Evolutionary conservation across 2,888 invertebrate genomes (phyloP), one percentile per base, ranked within the genome.

Genomic region (Choristoneura rosaceana): DNA sequence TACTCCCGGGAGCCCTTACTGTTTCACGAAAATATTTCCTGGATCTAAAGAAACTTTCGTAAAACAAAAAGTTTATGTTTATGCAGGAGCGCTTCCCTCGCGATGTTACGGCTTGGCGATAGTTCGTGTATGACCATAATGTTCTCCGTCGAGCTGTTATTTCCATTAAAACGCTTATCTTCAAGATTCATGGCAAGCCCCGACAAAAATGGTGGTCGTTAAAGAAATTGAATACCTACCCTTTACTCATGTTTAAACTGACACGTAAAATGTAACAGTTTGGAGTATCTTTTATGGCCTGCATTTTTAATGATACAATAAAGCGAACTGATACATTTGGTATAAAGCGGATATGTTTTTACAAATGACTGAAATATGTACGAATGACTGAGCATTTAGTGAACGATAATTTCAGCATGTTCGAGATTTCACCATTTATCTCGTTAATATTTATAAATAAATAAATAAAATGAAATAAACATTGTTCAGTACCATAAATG

Each of bases 161-260:
- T 89, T 87, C 88, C 89, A 90, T 91, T 90, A 90, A 81, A 89
- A 87, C 86, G 85, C 84, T 90, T 91, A 91, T 92, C 91, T 90
- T 84, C 78, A 85, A 90, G 90, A 91, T 91, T 90, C 90, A 91
- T 91, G 85, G 86, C 87, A 76, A 79, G 83, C 78, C 81, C 81
- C 85, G 84, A 78, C 87, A 87, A 90, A 89, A 89, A 90, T 89
- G 87, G 89, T 87, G 86, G 89, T 87, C 89, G 88, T 90, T 89
- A 89, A 87, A 90, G 88, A 87, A 90, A 90, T 88, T 90, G 90
- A 90, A 89, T 87, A 87, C 84, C 85, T 87, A 87, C 84, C 85
- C 86, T 86, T 87, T 86, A 86, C 82, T 87, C 86, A 84, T 87
- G 84, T 84, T 86, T 82, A 81, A 88, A 88, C 80, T 88, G 76